Evolutionary conservation across 2,888 invertebrate genomes (phyloP).

Genomic region (Apodemia zela): DNA sequence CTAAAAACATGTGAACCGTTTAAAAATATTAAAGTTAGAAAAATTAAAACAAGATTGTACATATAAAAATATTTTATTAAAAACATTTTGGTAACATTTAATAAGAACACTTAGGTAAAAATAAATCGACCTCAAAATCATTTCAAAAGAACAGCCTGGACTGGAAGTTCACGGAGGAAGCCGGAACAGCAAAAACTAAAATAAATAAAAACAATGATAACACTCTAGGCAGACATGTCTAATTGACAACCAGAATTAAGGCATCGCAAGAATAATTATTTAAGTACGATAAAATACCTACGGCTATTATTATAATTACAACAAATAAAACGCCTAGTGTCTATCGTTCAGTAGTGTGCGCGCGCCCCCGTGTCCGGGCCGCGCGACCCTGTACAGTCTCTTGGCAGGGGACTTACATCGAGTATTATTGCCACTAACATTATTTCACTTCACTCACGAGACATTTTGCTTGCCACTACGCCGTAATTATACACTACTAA

Average conservation of each 20-base stretch:
- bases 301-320: conserved; percentile 80
- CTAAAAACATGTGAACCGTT: too few species aligned
- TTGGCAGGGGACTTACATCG: conserved; percentile 66
- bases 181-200: conserved; percentile 78
- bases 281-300: conserved; percentile 81
- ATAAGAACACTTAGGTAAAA: conserved; percentile 83
- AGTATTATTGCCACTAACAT: conserved; percentile 78
- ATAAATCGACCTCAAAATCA: conserved; percentile 81
- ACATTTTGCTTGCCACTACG: conserved; percentile 70
- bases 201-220: conserved; percentile 78
- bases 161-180: conserved; percentile 79
- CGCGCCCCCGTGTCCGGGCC: conserved; percentile 31
- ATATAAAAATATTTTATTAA: conserved; percentile 83
- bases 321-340: conserved; percentile 73
- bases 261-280: conserved; percentile 81
- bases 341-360: conserved; percentile 56
- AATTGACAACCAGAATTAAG: conserved; percentile 82
- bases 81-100: conserved; percentile 83
- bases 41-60: conserved; percentile 49
- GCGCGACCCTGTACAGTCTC: conserved; percentile 42
- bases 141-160: conserved; percentile 81
- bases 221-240: conserved; percentile 80
- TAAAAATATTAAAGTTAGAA: too few species aligned
- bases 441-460: conserved; percentile 62
- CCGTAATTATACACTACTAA: conserved; percentile 70